Evolutionary conservation across 1,140 invertebrate genomes (phyloP), one percentile per base, ranked within the genome.

Genomic region (Drosophila tani): DNA sequence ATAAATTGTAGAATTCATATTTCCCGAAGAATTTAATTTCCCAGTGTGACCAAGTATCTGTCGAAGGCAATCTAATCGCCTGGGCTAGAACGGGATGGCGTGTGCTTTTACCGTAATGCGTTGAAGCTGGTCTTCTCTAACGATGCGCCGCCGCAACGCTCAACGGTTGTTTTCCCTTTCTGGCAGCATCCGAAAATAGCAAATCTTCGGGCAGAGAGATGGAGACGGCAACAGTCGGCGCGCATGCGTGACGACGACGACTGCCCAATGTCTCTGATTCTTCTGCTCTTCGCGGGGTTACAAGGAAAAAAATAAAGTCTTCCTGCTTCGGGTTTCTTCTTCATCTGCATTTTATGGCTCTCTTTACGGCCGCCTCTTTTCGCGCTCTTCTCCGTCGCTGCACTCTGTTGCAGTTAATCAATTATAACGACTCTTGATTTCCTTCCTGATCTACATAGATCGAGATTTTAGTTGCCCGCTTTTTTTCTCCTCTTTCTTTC

Each of bases 381-480:
- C 35, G 24, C 17, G n/a, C 46, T 68, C 24, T 41, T 27, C 57
- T 5, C 51, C 74, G 17, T 41, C 41, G 35, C 32, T 53, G 65
- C 53, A 68, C 56, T 67, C 55, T 82, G 79, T 79, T 85, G 91
- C 79, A 92, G 91, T 92, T 92, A 92, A 92, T 92, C 91, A 92
- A 92, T 92, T 92, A 92, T 92, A 92, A 92, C 91, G 91, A 92
- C 91, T 92, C 87, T 92, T 92, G 91, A 92, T 92, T 92, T 92
- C 87, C 91, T 92, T 92, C 91, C 91, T 91, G 91, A 92, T 92
- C 91, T 91, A 90, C 79, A 92, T 92, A 90, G 81, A 92, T 92
- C 75, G 86, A 90, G 82, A 92, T 86, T 80, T 87, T 74, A 69
- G 83, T 45, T 70, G 68, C 68, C 41, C 24, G 64, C 35, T 24